Evolutionary conservation across 2,888 invertebrate species (phyloP).

Genomic region (Hemicrepidius hirtus): DNA sequence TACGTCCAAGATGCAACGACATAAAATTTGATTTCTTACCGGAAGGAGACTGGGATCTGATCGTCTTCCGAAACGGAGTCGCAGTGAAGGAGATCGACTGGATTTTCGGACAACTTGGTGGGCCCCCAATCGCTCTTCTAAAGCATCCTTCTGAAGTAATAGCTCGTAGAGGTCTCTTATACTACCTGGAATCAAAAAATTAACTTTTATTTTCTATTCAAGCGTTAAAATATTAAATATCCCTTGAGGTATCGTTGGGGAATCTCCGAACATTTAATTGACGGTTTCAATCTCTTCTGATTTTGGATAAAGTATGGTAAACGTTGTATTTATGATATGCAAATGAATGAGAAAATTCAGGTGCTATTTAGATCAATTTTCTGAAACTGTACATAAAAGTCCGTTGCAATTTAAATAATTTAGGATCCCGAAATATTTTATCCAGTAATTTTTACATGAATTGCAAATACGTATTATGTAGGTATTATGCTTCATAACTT

Average conservation of each 20-base stretch:
- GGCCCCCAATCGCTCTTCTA: conserved; percentile 76
- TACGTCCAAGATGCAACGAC: background rate
- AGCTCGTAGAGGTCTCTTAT: conserved; percentile 78
- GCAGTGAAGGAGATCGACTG: conserved; percentile 84
- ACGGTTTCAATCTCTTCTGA: background rate
- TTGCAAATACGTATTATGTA: conserved; percentile 1
- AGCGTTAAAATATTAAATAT: background rate
- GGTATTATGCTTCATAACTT: too few species aligned
- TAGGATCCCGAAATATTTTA: background rate
- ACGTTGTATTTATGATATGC: background rate
- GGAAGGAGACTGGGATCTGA: conserved; percentile 81
- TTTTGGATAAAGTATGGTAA: background rate
- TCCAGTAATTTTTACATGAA: background rate
- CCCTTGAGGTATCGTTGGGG: background rate
- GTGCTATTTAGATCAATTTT: conserved; percentile 10
- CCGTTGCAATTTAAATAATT: conserved; percentile 4
- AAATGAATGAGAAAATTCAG: conserved; percentile 4
- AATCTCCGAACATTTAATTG: background rate
- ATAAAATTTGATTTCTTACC: conserved; percentile 58
- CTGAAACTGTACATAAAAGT: conserved; percentile 1
- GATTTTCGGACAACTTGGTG: conserved; percentile 87
- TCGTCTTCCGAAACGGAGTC: conserved; percentile 85
- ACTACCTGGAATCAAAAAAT: conserved; percentile 65
- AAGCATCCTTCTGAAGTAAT: conserved; percentile 78
- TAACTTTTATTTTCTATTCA: background rate